phyloP scores from a whole-genome alignment of 35 echinoderm and acorn worm genomes.

The Stichopus chloronotus region DNA sequence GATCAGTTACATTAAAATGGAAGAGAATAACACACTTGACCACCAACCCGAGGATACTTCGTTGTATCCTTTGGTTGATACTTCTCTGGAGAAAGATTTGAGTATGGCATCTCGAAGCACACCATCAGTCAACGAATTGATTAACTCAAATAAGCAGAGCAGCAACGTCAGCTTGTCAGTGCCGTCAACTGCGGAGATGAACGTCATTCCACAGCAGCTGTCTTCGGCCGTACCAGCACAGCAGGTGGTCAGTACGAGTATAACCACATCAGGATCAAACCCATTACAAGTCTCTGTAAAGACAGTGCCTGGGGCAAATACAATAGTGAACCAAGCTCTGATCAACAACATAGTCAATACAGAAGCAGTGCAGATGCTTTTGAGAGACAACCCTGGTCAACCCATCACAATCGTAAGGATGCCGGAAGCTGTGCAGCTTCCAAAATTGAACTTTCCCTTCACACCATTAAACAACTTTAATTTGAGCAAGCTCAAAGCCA shows the following conservation, averaged over 20 bases:
- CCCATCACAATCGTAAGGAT: slow-evolving; percentile 95
- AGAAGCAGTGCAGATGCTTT: slow-evolving; percentile 80
- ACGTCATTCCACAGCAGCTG: neutral
- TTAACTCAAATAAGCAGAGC: neutral
- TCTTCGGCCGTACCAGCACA: neutral
- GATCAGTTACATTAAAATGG: neutral
- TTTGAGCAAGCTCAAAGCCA: neutral
- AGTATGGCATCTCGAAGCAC: neutral
- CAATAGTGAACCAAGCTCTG: slow-evolving; percentile 72
- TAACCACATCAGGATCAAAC: slow-evolving; percentile 47
- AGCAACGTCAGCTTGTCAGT: neutral
- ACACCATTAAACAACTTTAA: slow-evolving; percentile 36
- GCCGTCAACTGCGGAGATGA: neutral
- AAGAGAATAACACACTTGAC: neutral
- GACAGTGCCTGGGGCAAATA: slow-evolving; percentile 27
- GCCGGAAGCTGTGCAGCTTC: slow-evolving; percentile 64
- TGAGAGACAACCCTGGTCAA: slow-evolving; percentile 85
- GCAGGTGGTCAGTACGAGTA: slow-evolving; percentile 32
- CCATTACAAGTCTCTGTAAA: slow-evolving; percentile 36
- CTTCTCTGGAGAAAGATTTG: slow-evolving; percentile 1
- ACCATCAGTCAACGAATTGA: neutral
- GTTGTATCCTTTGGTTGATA: neutral
- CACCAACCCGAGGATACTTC: neutral
- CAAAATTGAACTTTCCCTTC: slow-evolving; percentile 23
- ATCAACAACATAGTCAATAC: slow-evolving; percentile 88